Evolutionary conservation across 2,888 invertebrate species (phyloP), one percentile per base, ranked within the genome.

Genomic region (Morpho deidamia): DNA sequence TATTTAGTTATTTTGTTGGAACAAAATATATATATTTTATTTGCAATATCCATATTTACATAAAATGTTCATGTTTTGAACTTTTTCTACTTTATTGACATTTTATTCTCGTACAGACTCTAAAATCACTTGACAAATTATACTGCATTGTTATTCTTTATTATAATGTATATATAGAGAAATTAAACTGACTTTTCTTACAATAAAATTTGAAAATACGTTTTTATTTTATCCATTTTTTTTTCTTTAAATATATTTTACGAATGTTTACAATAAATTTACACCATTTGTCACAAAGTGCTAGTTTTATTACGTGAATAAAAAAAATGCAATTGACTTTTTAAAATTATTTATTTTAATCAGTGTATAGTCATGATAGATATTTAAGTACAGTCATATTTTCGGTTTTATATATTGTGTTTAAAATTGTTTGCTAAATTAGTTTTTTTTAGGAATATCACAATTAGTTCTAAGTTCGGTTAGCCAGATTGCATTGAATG

Each of bases 301-400:
- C 45, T 55, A 50, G 58, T 51, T 51, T 38, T n/a, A n/a, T 44
- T 38, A 53, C 55, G 53, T 56, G 14, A 41, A 46, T 50, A 44
- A 40, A 47, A 44, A 51, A 59, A 59, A 58, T 58, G 55, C 57
- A 55, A 57, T 58, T 47, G 57, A 58, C 46, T 48, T 43, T 37
- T 4, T 45, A 7, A 12, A 45, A 37, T 32, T 41, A 9, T 49
- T 14, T 46, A 8, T 48, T 48, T 10, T 11, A 12, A 48, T 34
- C 8, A 7, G 33, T 48, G 10, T 48, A 12, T 33, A 40, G 10
- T 53, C 7, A 9, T 38, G 37, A 50, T 37, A 56, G 32, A 50
- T 55, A 49, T 55, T 12, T 54, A 56, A 9, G 12, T 53, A 49
- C 42, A 49, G 35, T 46, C 34, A 7, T 37, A 10, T 3, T 37